phyloP scores from a whole-genome alignment of 1,140 invertebrate species.

The Camponotus vicinus region DNA sequence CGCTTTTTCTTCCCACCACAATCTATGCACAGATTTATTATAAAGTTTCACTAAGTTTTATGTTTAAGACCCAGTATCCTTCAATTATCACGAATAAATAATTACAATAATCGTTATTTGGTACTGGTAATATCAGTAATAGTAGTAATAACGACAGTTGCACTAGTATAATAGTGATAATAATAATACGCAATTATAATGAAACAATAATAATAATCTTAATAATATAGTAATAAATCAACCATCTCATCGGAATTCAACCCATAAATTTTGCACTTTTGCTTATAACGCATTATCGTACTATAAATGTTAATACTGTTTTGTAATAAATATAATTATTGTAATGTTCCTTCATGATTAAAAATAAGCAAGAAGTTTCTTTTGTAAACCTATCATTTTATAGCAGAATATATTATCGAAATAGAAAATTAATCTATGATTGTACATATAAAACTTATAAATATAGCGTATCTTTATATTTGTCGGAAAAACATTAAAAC shows the following conservation, averaged over 20 bases:
- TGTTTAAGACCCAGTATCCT: constrained; percentile 36
- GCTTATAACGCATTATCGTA: constrained; percentile 68
- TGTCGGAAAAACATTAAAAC: constrained; percentile 16
- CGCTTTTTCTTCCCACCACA: background rate
- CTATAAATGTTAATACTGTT: constrained; percentile 82
- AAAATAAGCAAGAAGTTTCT: background rate
- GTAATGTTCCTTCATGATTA: constrained; percentile 52
- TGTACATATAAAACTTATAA: background rate
- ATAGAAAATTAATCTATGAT: constrained; percentile 18
- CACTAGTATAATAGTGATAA: constrained; percentile 36
- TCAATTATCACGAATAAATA: constrained; percentile 23
- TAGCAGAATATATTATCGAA: constrained; percentile 9
- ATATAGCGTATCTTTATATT: background rate
- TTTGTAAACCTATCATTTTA: background rate
- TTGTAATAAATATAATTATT: constrained; percentile 77
- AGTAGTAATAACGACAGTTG: constrained; percentile 44
- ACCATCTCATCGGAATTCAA: constrained; percentile 66
- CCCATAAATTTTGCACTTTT: constrained; percentile 35
- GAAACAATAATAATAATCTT: constrained; percentile 61
- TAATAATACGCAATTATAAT: constrained; percentile 39
- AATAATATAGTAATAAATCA: constrained; percentile 60
- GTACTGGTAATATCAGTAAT: constrained; percentile 1
- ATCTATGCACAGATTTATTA: background rate
- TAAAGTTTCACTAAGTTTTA: constrained; percentile 8
- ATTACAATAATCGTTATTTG: constrained; percentile 47